These are phyloP conservation scores for Pararge aegeria DNA, from an alignment of 1,140 invertebrate genomes.

Conservation along the genomic window DNA sequence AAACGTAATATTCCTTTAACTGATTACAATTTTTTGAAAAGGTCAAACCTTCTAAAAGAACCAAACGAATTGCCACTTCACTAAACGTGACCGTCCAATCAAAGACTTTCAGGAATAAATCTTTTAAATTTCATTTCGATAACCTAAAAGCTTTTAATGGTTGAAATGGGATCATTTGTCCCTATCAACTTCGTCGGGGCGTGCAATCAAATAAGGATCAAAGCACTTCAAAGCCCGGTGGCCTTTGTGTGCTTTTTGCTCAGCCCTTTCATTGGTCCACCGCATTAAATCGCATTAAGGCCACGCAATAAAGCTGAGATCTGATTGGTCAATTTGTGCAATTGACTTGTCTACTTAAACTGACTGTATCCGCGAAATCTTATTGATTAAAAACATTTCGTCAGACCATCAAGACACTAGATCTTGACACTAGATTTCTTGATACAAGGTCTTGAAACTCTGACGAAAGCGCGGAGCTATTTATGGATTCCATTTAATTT, in stretches of 20 bases:
- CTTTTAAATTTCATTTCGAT: slow-evolving; percentile 30
- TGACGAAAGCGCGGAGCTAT: no score
- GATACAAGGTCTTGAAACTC: no score
- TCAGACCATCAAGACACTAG: no score
- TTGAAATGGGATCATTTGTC: slow-evolving; percentile 29
- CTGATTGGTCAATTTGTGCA: slow-evolving; percentile 1
- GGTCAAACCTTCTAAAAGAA: slow-evolving; percentile 2
- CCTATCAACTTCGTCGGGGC: slow-evolving; percentile 27
- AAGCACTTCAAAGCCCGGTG: slow-evolving; percentile 23
- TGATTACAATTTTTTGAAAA: background rate
- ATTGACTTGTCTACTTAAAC: background rate
- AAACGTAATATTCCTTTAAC: no score
- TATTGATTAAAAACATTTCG: background rate
- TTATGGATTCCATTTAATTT: no score
- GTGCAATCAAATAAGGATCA: slow-evolving; percentile 30
- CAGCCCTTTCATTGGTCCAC: slow-evolving; percentile 13
- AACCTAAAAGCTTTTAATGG: slow-evolving; percentile 28
- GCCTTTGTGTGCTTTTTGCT: slow-evolving; percentile 25
- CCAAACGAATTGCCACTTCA: slow-evolving; percentile 14
- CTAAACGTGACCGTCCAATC: slow-evolving; percentile 20
- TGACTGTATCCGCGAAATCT: background rate
- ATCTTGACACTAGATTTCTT: no score
- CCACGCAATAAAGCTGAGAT: slow-evolving; percentile 2
- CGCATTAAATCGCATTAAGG: slow-evolving; percentile 15
- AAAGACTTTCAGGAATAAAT: slow-evolving; percentile 20